Percentiles rank a stretch among this genome's conserved stretches.
phyloP scores from a whole-genome alignment of 2,113 vertebrate species.

The Xiphias gladius region DNA sequence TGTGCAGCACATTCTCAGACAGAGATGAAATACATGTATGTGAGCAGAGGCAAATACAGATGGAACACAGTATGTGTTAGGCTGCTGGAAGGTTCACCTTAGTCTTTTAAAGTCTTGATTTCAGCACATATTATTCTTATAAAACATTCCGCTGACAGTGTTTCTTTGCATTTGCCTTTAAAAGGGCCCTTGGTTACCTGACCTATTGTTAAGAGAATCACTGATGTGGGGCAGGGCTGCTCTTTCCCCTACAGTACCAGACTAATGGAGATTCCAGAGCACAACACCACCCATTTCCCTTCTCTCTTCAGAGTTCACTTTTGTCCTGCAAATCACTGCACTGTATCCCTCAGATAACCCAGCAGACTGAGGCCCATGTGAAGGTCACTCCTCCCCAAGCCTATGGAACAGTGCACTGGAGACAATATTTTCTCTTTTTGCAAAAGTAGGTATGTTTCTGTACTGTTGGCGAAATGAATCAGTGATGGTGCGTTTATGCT shows the following conservation, averaged over 20 bases:
- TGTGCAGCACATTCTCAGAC: constrained; percentile 12
- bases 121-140: constrained; percentile 33
- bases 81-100: not conserved
- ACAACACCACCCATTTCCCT: constrained; percentile 68
- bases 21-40: constrained; percentile 16
- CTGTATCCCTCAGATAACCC: constrained; percentile 40
- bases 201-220: constrained; percentile 44
- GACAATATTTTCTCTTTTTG: not conserved
- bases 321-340: constrained; percentile 61
- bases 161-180: constrained; percentile 40
- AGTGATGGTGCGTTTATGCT: constrained; percentile 3
- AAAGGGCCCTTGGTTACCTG: constrained; percentile 33
- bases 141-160: constrained; percentile 19
- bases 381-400: constrained; percentile 17
- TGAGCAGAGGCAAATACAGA: constrained; percentile 32
- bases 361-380: constrained; percentile 10
- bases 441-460: not conserved
- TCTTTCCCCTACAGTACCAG: constrained; percentile 34
- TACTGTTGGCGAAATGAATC: not conserved
- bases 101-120: constrained; percentile 23
- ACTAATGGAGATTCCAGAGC: constrained; percentile 78
- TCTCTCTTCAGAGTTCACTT: constrained; percentile 50
- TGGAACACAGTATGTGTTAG: constrained; percentile 15
- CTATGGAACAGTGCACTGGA: not conserved
- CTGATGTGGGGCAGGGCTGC: constrained; percentile 30